Evolutionary conservation across 2,888 invertebrate genomes (phyloP), one percentile per base, ranked within the genome.

Genomic region (Ariolimax columbianus): DNA sequence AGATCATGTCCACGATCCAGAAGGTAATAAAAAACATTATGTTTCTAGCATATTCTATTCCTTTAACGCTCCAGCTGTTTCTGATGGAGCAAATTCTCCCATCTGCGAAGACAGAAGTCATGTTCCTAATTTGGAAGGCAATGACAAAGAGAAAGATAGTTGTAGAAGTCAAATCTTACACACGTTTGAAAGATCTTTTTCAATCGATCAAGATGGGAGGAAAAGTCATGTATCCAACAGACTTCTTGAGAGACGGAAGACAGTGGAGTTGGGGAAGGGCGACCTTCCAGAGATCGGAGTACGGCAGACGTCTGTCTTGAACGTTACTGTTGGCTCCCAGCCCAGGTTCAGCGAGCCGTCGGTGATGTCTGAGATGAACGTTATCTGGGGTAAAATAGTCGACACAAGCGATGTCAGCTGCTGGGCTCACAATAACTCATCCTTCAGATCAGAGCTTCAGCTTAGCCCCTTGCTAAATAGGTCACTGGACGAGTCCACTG

Each of bases 331-430:
- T 63, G 77, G 83, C 43, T 36, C 59, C 40, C 68, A 66, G n/a
- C 26, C n/a, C 14, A 4, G 23, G 7, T 0, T 36, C 26, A 30
- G 14, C 26, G 70, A 36, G 55, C 63, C 30, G 26, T 73, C 36
- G 2, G 3, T 70, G 47, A 72, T 47, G 36, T 84, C 84, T n/a
- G 85, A 85, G n/a, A 59, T 85, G 3, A 85, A 81, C 43, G 63
- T 85, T 40, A 68, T 81, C 14, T 85, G 81, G 85, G 85, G 81
- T 0, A 85, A 85, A 68, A 81, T 70, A 19, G 68, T 85, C n/a
- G 85, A 85, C 23, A 36, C 81, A 9, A 77, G 81, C 11, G 63
- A 59, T 4, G 30, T 72, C 59, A 30, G 30, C 17, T 59, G 55
- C 51, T 43, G 6, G 4, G 26, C n/a, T 23, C 33, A 63, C 17